These are phyloP conservation scores for Apostichopus californicus DNA, from an alignment of 35 echinoderm and acorn worm species.

Conservation along the genomic window DNA sequence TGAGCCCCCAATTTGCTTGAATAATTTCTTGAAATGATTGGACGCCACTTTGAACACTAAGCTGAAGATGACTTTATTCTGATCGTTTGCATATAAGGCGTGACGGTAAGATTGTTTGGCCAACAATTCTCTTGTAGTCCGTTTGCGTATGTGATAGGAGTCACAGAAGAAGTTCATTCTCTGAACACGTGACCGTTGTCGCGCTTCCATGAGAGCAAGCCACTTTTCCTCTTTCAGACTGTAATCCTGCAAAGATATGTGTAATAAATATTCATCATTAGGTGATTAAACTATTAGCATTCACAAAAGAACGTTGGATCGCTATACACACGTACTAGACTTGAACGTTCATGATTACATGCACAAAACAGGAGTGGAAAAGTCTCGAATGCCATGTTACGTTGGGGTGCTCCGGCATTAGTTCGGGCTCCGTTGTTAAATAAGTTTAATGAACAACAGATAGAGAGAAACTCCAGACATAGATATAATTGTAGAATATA, in stretches of 20 bases:
- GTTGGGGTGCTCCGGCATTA: too few relatives aligned
- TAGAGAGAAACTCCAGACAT: too few relatives aligned
- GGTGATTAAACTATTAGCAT: too few relatives aligned
- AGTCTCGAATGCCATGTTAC: too few relatives aligned
- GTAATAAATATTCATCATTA: background rate
- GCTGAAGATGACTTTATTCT: constrained; percentile 30
- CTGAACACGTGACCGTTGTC: constrained; percentile 1
- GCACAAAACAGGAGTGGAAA: too few relatives aligned
- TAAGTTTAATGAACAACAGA: too few relatives aligned
- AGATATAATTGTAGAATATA: too few relatives aligned
- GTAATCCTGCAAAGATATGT: constrained; percentile 41
- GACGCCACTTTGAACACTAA: constrained; percentile 43
- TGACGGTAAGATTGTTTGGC: background rate
- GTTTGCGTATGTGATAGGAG: background rate
- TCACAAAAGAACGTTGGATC: too few relatives aligned
- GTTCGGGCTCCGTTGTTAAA: too few relatives aligned
- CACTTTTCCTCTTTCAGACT: constrained; percentile 13
- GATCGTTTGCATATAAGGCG: constrained; percentile 30
- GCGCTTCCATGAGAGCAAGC: constrained; percentile 45
- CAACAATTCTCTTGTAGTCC: background rate
- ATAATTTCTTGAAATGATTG: constrained; percentile 40
- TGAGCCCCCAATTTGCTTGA: constrained; percentile 18
- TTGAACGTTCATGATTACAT: too few relatives aligned
- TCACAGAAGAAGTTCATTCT: constrained; percentile 29
- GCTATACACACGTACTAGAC: too few relatives aligned